phyloP scores from a whole-genome alignment of 2,113 vertebrate genomes.

The Callocephalon fimbriatum region DNA sequence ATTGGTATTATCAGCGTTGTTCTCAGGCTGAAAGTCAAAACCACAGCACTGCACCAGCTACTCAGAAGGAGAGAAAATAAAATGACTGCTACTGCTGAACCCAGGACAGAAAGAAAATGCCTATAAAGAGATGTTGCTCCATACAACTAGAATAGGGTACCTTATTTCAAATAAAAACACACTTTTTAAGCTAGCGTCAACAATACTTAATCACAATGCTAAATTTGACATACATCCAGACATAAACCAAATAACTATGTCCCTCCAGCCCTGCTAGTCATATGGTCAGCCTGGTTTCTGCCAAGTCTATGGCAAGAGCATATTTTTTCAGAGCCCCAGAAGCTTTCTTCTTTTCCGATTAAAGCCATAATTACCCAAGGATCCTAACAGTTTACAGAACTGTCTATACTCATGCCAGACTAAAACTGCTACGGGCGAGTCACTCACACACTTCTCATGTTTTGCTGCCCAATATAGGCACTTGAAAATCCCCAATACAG shows the following conservation, averaged over 20 bases:
- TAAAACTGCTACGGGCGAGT: background rate
- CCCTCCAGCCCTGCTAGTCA: background rate
- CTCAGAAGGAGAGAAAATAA: too few species aligned
- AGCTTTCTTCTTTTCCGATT: background rate
- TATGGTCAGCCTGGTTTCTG: background rate
- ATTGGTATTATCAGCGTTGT: too few species aligned
- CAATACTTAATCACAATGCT: background rate
- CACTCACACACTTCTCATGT: background rate
- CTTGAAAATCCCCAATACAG: background rate
- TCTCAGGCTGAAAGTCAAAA: too few species aligned
- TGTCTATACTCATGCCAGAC: background rate
- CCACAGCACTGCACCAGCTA: too few species aligned
- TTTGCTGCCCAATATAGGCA: background rate
- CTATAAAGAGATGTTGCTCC: background rate
- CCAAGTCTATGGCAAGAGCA: background rate
- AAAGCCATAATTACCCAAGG: background rate
- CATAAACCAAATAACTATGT: background rate
- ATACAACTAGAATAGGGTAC: background rate
- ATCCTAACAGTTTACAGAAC: background rate
- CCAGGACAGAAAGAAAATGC: too few species aligned
- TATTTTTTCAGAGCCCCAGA: background rate
- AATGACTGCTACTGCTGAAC: too few species aligned
- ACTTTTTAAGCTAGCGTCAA: background rate
- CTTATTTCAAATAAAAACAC: background rate
- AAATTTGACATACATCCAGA: background rate